These are phyloP conservation scores for Drosophila pseudoananassae DNA, from an alignment of 1,140 invertebrate genomes.

Conservation along the genomic window DNA sequence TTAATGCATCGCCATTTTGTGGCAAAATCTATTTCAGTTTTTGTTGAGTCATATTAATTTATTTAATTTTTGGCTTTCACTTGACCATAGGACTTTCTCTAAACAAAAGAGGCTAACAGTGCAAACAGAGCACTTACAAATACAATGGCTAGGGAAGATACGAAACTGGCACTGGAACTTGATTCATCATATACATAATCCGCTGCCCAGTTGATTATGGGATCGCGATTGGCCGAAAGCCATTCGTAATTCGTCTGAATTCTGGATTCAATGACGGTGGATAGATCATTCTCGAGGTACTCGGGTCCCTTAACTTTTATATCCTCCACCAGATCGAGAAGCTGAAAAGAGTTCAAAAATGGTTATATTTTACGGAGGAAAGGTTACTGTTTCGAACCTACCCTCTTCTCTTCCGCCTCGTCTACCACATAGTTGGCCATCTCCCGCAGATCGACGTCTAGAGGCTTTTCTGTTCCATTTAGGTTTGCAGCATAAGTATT, in stretches of 20 bases:
- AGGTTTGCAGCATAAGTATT: conserved; percentile 44
- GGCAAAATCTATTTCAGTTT: neutral
- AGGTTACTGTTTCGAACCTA: conserved; percentile 7
- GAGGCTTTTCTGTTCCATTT: conserved; percentile 19
- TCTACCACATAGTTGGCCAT: conserved; percentile 61
- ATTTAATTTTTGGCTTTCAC: conserved; percentile 16
- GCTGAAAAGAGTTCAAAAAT: conserved; percentile 22
- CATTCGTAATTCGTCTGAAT: conserved; percentile 55
- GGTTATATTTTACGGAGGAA: neutral
- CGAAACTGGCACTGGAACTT: conserved; percentile 27
- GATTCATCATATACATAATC: neutral
- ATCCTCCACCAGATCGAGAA: conserved; percentile 35
- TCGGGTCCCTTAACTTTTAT: neutral
- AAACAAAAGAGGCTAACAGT: conserved; percentile 24
- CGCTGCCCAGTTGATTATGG: conserved; percentile 50
- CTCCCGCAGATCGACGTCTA: conserved; percentile 46
- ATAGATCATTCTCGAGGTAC: conserved; percentile 27
- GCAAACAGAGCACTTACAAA: conserved; percentile 28
- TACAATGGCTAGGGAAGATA: conserved; percentile 30
- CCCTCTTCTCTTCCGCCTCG: conserved; percentile 52
- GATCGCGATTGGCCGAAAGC: conserved; percentile 52
- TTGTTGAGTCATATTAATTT: neutral
- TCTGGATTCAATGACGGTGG: conserved; percentile 6
- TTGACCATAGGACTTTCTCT: conserved; percentile 22
- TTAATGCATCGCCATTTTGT: neutral